Evolutionary conservation across 2,888 invertebrate species (phyloP).

Genomic region (Trissoscelio sp.): DNA sequence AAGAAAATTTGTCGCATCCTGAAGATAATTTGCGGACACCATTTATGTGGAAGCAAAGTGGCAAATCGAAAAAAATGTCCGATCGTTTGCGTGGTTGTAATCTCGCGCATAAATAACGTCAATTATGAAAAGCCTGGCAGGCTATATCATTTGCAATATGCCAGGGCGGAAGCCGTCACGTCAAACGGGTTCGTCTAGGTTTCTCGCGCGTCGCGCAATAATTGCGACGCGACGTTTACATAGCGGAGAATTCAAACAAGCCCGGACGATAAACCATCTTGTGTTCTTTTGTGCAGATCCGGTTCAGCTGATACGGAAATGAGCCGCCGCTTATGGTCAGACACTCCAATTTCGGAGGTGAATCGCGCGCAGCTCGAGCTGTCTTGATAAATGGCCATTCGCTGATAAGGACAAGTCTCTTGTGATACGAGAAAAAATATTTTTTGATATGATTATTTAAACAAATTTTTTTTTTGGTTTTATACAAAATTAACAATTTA

Average conservation of each 20-base stretch:
- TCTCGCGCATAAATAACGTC: slow-evolving; percentile 57
- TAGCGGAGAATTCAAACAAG: slow-evolving; percentile 11
- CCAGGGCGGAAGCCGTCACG: slow-evolving; percentile 43
- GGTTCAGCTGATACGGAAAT: slow-evolving; percentile 23
- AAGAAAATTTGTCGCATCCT: no score
- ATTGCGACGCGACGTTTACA: slow-evolving; percentile 58
- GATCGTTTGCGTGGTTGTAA: slow-evolving; percentile 24
- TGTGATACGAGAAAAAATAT: background rate
- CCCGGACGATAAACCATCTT: background rate
- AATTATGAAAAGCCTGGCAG: slow-evolving; percentile 64
- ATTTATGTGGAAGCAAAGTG: background rate
- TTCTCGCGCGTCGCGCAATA: slow-evolving; percentile 48
- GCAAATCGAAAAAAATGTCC: background rate
- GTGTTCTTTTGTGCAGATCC: slow-evolving; percentile 2
- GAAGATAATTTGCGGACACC: no score
- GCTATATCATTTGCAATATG: slow-evolving; percentile 56
- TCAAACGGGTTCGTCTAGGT: slow-evolving; percentile 46
- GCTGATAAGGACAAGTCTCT: background rate
- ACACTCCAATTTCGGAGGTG: slow-evolving; percentile 23
- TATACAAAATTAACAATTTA: no score
- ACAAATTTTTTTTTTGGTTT: no score
- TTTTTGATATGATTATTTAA: no score
- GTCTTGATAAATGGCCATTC: slow-evolving; percentile 20
- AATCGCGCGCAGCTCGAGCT: background rate
- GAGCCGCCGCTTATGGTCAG: slow-evolving; percentile 22